Conservation (phyloP, 30 jellyfish, hydroid and myxozoan species). For the Aurelia sp. region DNA sequence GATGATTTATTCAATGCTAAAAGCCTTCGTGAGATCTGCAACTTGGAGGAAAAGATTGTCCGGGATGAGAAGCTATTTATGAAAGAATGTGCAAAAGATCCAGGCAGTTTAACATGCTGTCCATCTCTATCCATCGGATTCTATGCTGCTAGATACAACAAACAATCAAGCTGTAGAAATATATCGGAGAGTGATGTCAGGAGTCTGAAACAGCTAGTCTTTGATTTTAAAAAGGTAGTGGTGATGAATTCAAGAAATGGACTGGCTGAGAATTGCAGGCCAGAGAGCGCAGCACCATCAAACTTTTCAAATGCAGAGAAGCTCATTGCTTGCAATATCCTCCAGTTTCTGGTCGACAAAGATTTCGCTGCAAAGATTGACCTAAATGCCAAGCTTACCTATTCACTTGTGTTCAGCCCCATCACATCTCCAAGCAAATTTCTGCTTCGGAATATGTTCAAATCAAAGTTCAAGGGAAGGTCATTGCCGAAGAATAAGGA, state of each 20-base stretch:
- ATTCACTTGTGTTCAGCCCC: constrained; percentile 68
- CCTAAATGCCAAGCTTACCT: constrained; percentile 33
- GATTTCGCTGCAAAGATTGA: constrained; percentile 5
- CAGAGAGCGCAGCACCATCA: not conserved
- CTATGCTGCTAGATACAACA: constrained; percentile 40
- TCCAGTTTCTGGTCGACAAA: constrained; percentile 65
- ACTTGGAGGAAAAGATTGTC: constrained; percentile 37
- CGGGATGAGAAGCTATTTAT: constrained; percentile 35
- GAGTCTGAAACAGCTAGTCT: constrained; percentile 9
- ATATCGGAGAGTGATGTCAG: constrained; percentile 58
- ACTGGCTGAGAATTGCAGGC: not conserved
- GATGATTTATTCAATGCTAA: constrained; percentile 44
- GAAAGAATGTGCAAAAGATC: constrained; percentile 30
- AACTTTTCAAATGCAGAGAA: not conserved
- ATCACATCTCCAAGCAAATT: constrained; percentile 38
- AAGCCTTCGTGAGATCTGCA: constrained; percentile 51
- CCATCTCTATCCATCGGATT: constrained; percentile 71
- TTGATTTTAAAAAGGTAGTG: constrained; percentile 1
- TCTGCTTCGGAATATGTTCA: constrained; percentile 28
- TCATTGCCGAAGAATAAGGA: constrained; percentile 4
- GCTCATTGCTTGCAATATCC: constrained; percentile 10
- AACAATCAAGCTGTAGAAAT: constrained; percentile 33
- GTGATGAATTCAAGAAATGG: no score
- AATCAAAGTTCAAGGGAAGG: constrained; percentile 5
- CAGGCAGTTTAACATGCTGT: constrained; percentile 23